Percentiles rank a stretch among this genome's conserved stretches.
These are phyloP conservation scores for Cacoxenus indagator DNA, from an alignment of 2,888 invertebrate species.

Conservation along the genomic window DNA sequence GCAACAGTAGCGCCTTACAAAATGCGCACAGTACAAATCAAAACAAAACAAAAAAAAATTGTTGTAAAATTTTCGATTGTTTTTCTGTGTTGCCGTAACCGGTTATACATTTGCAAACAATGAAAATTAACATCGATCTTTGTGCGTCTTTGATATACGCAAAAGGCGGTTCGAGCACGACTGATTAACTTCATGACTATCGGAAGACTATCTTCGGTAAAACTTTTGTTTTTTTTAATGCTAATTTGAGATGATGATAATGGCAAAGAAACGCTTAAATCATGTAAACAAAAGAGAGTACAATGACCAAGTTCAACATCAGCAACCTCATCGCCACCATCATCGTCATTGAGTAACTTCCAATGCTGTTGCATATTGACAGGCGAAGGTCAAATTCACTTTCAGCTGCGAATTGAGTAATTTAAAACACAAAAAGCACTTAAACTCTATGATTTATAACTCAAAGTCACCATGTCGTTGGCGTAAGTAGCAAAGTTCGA, in stretches of 20 bases:
- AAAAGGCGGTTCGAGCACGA: background rate
- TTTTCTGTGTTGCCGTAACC: background rate
- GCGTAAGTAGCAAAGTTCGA: too few relatives aligned
- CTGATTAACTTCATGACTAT: background rate
- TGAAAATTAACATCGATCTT: background rate
- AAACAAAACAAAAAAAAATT: too few relatives aligned
- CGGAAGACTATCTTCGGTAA: background rate
- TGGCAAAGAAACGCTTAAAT: background rate
- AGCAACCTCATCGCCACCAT: background rate
- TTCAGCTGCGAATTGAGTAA: background rate
- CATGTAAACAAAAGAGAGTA: slow-evolving; percentile 10
- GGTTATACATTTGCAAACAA: background rate
- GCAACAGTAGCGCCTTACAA: background rate
- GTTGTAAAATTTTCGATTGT: background rate
- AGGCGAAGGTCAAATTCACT: background rate
- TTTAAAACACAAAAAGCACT: background rate
- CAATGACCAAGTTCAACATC: slow-evolving; percentile 1
- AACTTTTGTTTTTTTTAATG: background rate
- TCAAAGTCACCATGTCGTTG: background rate
- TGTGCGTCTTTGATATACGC: background rate
- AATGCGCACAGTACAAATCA: background rate
- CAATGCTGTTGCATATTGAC: background rate
- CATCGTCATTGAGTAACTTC: slow-evolving; percentile 5
- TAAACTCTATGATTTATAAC: background rate
- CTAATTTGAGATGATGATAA: background rate